Base-by-base conservation (phyloP, 2,888 invertebrate genomes). In the Thecophora atra region DNA sequence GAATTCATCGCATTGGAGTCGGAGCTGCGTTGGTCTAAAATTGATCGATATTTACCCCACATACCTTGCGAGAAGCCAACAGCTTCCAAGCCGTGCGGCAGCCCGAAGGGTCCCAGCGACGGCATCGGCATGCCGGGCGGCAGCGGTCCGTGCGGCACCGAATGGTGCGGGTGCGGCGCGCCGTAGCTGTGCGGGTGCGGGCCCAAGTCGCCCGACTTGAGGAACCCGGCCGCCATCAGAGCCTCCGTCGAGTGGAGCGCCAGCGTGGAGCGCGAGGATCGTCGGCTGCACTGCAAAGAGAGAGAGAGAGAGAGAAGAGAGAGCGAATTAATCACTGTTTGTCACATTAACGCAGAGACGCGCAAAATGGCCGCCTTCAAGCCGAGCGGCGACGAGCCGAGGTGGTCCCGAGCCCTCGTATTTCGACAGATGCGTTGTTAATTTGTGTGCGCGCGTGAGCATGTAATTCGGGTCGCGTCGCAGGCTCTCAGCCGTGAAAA, bases 21-120 rank as follows among this genome's bases (percentile, higher is more conserved):
- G n/a, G 5, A 51, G 30, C 37, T 51, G 26, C 28, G n/a, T 37
- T 73, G 64, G 6, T 37, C 74, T 79, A 82, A 82, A 82, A 82
- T 82, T 80, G 78, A 56, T 73, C 78, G 82, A 86, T 87, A 87
- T 85, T 87, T 87, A 87, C 87, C 87, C 87, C 87, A 87, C 87
- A 87, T 87, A 87, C 87, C 87, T 87, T 87, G 87, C 83, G 87
- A 84, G 80, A 87, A 87, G 83, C 87, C 87, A 81, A 87, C 87
- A 77, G 86, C 86, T 80, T 87, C 87, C 78, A 87, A 81, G 77
- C 87, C 86, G 79, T 87, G 87, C 77, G 87, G 86, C 80, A 87
- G 81, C 80, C 87, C 87, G 81, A 87, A 87, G 80, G 86, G 87
- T 81, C 85, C 85, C 74, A 87, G 79, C 52, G 86, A 86, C 66